These are phyloP conservation scores for Marcusenius ussheri DNA, from an alignment of 2,113 vertebrate species.

Conservation along the genomic window DNA sequence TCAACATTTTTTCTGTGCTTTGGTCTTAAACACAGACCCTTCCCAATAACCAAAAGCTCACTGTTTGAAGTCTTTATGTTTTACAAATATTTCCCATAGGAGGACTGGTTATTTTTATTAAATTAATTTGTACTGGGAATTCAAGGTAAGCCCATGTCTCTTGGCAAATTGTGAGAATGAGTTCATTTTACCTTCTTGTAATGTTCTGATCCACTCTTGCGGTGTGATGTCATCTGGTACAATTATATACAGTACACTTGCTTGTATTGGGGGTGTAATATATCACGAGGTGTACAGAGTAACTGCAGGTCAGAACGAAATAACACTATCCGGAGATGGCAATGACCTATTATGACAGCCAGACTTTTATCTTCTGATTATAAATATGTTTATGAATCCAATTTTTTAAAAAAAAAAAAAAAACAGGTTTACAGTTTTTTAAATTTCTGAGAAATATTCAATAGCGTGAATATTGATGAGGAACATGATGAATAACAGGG, in stretches of 20 bases:
- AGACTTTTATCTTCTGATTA: slow-evolving; percentile 27
- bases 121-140: slow-evolving; percentile 5
- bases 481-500: slow-evolving; percentile 21
- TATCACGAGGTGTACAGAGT: too few species aligned
- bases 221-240: neutral
- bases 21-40: neutral
- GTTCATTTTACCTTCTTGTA: neutral
- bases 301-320: slow-evolving; percentile 21
- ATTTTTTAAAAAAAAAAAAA: neutral
- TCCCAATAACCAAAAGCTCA: neutral
- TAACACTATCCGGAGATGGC: slow-evolving; percentile 26
- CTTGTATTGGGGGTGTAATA: neutral
- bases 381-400: slow-evolving; percentile 42
- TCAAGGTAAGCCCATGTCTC: neutral
- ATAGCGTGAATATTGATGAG: slow-evolving; percentile 1
- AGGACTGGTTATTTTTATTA: neutral
- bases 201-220: slow-evolving; percentile 17
- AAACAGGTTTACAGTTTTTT: slow-evolving; percentile 39
- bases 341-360: slow-evolving; percentile 20
- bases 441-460: slow-evolving; percentile 12
- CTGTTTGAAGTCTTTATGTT: neutral
- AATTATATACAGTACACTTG: neutral
- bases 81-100: neutral
- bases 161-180: neutral
- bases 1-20: neutral